Percentiles rank a stretch among this genome's conserved stretches.
Conservation (phyloP, 2,113 vertebrate species). For the Dendrocopos noguchii region DNA sequence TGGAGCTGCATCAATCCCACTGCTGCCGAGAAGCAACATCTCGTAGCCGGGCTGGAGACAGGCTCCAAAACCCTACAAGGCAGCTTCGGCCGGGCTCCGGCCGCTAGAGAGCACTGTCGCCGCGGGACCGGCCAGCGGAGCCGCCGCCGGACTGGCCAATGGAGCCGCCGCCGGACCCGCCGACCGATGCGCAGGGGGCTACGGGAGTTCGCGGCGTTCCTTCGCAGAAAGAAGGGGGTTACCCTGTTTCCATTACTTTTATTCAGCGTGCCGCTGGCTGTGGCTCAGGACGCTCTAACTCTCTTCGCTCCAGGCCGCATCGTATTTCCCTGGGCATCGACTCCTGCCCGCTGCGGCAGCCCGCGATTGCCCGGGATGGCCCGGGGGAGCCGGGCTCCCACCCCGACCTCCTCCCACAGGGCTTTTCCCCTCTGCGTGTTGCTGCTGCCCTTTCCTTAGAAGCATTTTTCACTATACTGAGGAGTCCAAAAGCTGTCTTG, state of each 20-base stretch:
- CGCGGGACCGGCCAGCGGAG: not conserved
- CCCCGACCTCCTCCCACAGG: accelerated
- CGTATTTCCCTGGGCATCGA: accelerated
- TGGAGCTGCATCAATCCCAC: accelerated
- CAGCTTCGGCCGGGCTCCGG: accelerated
- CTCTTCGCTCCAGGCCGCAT: accelerated
- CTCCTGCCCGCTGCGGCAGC: not conserved
- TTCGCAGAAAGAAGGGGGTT: not conserved
- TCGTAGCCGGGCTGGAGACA: not conserved
- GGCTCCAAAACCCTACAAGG: not conserved
- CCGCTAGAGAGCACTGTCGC: not conserved
- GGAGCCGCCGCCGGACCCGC: not conserved
- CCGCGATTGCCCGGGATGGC: not conserved
- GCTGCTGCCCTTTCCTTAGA: not conserved
- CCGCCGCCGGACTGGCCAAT: not conserved
- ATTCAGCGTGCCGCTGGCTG: no score
- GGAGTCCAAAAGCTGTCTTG: not conserved
- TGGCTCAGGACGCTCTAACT: accelerated
- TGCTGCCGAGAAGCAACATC: accelerated
- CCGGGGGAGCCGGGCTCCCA: not conserved
- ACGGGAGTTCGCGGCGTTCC: not conserved
- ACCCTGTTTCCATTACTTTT: not conserved
- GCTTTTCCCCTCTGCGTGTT: not conserved
- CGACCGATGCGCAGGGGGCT: no score
- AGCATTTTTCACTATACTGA: not conserved